These are phyloP conservation scores for Drosophila falleni DNA, from an alignment of 2,888 invertebrate genomes.

Conservation along the genomic window DNA sequence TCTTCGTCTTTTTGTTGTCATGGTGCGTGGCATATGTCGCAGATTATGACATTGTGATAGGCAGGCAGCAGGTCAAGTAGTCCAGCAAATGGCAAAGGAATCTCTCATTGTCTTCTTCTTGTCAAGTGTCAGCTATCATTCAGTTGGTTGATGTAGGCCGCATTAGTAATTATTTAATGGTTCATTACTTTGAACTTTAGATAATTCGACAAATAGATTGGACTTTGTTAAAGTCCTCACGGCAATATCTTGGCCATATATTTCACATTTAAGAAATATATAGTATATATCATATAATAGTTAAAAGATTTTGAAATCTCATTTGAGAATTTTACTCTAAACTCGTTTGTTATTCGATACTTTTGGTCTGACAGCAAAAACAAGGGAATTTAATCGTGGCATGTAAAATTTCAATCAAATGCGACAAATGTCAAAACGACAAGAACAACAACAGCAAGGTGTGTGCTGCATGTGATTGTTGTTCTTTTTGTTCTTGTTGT, in stretches of 20 bases:
- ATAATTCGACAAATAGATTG: not conserved
- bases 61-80: conserved; percentile 32
- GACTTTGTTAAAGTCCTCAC: not conserved
- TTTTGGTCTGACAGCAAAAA: conserved; percentile 39
- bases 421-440: conserved; percentile 60
- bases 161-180: conserved; percentile 68
- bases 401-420: conserved; percentile 53
- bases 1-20: conserved; percentile 2
- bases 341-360: conserved; percentile 55
- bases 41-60: conserved; percentile 72
- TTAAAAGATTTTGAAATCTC: not conserved
- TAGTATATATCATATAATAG: not conserved
- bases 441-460: conserved; percentile 24
- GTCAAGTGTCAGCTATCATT: conserved; percentile 51
- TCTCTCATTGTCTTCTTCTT: conserved; percentile 8
- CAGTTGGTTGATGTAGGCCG: conserved; percentile 47
- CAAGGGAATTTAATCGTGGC: conserved; percentile 56
- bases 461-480: conserved; percentile 11
- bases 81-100: conserved; percentile 14
- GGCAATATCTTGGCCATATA: not conserved
- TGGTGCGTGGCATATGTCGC: conserved; percentile 63
- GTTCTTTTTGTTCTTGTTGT: conserved; percentile 14
- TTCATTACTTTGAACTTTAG: conserved; percentile 6
- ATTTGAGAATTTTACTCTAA: conserved; percentile 19
- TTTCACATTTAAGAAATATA: too few species aligned